These are phyloP conservation scores for Indicator indicator DNA, from an alignment of 2,113 vertebrate species.

Conservation along the genomic window DNA sequence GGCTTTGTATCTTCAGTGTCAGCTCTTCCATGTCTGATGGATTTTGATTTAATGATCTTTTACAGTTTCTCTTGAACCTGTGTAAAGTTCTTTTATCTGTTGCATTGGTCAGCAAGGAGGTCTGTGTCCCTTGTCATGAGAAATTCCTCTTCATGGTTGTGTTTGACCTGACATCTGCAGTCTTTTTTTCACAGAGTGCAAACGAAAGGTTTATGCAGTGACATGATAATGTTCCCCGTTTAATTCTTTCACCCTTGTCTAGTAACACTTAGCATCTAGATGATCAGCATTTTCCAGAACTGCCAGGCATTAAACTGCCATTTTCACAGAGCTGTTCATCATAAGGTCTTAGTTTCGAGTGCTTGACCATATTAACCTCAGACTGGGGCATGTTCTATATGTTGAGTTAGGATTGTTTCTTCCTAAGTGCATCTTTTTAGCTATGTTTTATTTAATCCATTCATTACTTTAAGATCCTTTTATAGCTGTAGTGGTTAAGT, in stretches of 20 bases:
- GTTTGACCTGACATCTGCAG: not conserved
- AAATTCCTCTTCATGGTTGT: not conserved
- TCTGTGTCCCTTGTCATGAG: not conserved
- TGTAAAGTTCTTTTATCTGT: not conserved
- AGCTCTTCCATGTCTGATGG: not conserved
- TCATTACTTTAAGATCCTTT: not conserved
- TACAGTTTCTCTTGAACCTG: not conserved
- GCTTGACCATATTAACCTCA: not conserved
- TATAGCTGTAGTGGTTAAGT: not conserved
- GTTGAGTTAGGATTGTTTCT: not conserved
- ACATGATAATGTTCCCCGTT: not conserved
- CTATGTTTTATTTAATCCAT: not conserved
- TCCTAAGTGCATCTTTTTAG: not conserved
- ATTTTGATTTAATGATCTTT: not conserved
- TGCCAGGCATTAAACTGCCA: not conserved
- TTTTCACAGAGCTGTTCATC: not conserved
- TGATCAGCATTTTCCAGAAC: not conserved
- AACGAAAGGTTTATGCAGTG: not conserved
- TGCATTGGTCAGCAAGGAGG: not conserved
- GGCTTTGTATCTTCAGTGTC: not conserved
- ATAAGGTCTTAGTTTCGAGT: not conserved
- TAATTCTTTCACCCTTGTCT: not conserved
- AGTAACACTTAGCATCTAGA: not conserved
- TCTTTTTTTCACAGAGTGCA: not conserved
- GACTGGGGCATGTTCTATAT: not conserved